A percentile compares a stretch with the other conserved stretches of the same genome.
These are phyloP conservation scores for Melanostigma gelatinosum DNA, from an alignment of 2,113 vertebrate species.

Conservation along the genomic window DNA sequence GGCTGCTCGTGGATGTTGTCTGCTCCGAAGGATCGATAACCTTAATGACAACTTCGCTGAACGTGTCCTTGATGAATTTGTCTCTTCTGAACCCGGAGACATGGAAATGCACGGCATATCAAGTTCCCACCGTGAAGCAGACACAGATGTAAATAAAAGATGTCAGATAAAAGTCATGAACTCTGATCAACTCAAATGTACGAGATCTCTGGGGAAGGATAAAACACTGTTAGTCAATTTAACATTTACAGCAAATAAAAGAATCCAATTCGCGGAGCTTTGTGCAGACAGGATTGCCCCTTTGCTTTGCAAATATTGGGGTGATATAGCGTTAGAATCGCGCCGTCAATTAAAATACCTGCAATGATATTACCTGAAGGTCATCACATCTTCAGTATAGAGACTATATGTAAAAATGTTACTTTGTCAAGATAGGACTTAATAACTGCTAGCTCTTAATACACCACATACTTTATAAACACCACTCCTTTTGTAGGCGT, in stretches of 20 bases:
- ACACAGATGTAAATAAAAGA: not conserved
- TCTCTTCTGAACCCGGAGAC: not conserved
- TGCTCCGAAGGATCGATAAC: not conserved
- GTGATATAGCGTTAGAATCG: not conserved
- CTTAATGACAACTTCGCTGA: not conserved
- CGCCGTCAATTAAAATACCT: not conserved
- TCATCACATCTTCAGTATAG: not conserved
- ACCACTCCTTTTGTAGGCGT: not conserved
- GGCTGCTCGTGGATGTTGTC: not conserved
- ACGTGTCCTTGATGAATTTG: not conserved
- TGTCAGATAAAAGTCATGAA: not conserved
- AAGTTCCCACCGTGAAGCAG: not conserved
- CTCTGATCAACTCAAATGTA: not conserved
- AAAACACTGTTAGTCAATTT: not conserved
- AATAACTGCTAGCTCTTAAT: not conserved
- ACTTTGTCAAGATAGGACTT: not conserved
- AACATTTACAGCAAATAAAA: not conserved
- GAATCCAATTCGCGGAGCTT: not conserved
- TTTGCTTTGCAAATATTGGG: not conserved
- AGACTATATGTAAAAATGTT: not conserved
- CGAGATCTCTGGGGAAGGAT: not conserved
- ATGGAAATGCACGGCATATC: not conserved
- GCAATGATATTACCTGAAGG: not conserved
- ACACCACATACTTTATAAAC: not conserved
- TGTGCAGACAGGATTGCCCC: not conserved